A percentile compares a stretch with the other conserved stretches of the same genome.
phyloP scores from a whole-genome alignment of 2,888 invertebrate species.

The Himalopsyche tibetana region DNA sequence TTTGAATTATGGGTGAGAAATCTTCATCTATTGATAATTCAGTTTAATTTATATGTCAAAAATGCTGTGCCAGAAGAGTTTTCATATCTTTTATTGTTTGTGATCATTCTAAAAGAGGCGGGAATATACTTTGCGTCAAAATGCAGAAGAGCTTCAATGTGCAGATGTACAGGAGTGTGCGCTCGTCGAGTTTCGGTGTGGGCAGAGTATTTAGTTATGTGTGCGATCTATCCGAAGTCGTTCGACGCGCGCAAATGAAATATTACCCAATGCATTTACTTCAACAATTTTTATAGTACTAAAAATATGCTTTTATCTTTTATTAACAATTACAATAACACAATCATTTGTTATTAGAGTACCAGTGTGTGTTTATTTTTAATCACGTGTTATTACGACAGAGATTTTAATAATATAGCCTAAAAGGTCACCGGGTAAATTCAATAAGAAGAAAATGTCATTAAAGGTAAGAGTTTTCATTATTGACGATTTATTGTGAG shows the following conservation, averaged over 20 bases:
- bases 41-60: no score
- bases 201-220: constrained; percentile 27
- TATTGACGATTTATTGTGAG: background rate
- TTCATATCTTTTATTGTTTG: constrained; percentile 1
- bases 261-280: background rate
- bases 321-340: background rate
- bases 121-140: constrained; percentile 45
- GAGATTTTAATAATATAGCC: constrained; percentile 7
- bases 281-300: background rate
- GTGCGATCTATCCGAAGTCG: constrained; percentile 11
- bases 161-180: constrained; percentile 4
- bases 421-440: constrained; percentile 36
- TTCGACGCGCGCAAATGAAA: constrained; percentile 34
- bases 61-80: no score
- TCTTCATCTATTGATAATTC: no score
- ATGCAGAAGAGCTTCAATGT: background rate
- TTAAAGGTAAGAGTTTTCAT: constrained; percentile 57
- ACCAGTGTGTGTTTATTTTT: constrained; percentile 17
- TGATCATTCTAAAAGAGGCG: constrained; percentile 51
- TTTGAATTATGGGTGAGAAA: no score
- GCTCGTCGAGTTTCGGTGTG: constrained; percentile 2
- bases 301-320: background rate
- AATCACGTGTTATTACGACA: constrained; percentile 18
- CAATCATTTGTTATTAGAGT: background rate
- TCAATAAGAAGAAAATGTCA: constrained; percentile 56